phyloP scores from a whole-genome alignment of 2,113 vertebrate species.

The Gymnogyps californianus region DNA sequence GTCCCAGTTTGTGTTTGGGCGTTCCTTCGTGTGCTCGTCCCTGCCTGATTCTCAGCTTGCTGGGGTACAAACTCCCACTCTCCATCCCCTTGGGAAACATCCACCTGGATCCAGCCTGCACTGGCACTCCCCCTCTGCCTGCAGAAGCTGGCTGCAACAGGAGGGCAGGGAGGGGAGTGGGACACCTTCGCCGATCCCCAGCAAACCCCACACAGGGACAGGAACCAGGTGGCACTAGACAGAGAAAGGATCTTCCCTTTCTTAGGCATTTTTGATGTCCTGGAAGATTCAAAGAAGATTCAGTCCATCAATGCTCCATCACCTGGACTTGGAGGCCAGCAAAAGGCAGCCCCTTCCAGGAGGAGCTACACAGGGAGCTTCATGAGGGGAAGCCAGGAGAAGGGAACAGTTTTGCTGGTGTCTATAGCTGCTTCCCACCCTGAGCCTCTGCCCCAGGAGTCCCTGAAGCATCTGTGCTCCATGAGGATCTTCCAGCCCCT shows the following conservation, averaged over 20 bases:
- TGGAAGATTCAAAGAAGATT: neutral
- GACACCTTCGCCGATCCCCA: neutral
- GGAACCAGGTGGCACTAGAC: neutral
- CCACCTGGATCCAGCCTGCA: neutral
- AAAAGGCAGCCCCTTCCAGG: neutral
- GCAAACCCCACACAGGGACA: neutral
- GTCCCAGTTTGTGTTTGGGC: neutral
- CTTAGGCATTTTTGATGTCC: neutral
- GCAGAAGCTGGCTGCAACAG: neutral
- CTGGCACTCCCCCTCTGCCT: no score
- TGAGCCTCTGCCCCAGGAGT: neutral
- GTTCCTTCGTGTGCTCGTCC: neutral
- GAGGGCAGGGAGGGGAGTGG: neutral
- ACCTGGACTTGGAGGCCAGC: neutral
- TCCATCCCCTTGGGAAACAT: neutral
- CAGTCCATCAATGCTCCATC: neutral
- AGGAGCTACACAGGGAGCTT: neutral
- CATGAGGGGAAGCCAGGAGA: neutral
- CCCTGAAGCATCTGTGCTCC: neutral
- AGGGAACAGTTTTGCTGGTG: neutral
- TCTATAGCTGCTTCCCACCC: neutral
- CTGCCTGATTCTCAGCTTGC: neutral
- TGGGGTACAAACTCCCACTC: neutral
- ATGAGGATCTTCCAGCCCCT: neutral
- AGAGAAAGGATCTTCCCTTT: neutral